Evolutionary conservation across 2,888 invertebrate genomes (phyloP).

Genomic region (Mesochorus sp.): DNA sequence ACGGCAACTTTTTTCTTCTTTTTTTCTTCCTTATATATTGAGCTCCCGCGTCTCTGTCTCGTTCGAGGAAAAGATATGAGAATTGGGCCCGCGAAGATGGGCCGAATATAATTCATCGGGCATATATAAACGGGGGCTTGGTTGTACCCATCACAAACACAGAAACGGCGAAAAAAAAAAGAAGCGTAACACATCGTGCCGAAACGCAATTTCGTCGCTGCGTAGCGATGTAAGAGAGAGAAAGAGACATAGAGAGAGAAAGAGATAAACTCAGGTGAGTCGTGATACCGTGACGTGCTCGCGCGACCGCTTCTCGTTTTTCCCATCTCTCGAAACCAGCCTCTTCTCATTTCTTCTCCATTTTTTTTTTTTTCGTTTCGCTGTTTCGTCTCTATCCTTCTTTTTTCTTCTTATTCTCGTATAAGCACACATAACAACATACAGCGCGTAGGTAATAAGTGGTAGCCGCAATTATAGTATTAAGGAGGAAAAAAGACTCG

Average conservation of each 20-base stretch:
- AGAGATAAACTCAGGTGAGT: constrained; percentile 38
- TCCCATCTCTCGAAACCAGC: constrained; percentile 12
- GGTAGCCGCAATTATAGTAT: constrained; percentile 55
- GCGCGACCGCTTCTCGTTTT: constrained; percentile 20
- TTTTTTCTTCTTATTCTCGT: background rate
- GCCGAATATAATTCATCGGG: constrained; percentile 32
- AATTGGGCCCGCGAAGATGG: background rate
- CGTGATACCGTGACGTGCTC: constrained; percentile 53
- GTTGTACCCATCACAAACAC: background rate
- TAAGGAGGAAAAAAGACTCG: constrained; percentile 50
- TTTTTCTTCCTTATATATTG: background rate
- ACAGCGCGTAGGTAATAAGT: constrained; percentile 30
- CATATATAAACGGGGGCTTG: background rate
- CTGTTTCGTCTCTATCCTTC: background rate
- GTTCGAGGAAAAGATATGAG: background rate
- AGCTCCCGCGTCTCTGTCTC: background rate
- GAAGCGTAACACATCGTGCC: constrained; percentile 1
- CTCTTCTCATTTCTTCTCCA: background rate
- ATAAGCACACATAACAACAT: constrained; percentile 11
- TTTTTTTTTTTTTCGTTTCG: background rate
- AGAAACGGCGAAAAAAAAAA: background rate
- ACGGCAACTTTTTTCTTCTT: constrained; percentile 22
- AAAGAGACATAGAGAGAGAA: constrained; percentile 12
- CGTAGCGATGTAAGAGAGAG: background rate
- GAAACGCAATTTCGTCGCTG: constrained; percentile 45